phyloP scores from a whole-genome alignment of 2,797 vertebrate genomes.

The Sandelia bainsii region DNA sequence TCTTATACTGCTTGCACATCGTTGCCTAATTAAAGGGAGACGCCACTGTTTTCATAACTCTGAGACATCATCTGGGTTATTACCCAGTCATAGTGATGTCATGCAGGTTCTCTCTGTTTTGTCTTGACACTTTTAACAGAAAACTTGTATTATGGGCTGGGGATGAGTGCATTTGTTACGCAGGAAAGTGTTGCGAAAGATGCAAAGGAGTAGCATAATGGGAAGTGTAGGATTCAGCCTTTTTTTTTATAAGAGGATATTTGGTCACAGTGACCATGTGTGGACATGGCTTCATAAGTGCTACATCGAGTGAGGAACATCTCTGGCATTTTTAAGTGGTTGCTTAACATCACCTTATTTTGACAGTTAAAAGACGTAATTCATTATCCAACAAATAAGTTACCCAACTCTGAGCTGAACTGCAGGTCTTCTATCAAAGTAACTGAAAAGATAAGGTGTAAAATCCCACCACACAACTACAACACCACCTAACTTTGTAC shows the following conservation, averaged over 20 bases:
- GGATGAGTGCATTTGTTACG: neutral
- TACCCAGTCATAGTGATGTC: too few species aligned
- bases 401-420: neutral
- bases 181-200: neutral
- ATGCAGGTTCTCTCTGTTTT: neutral
- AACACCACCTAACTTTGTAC: neutral
- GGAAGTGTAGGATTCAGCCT: neutral
- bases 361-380: neutral
- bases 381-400: neutral
- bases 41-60: too few species aligned
- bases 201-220: neutral
- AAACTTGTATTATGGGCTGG: neutral
- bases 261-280: neutral
- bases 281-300: neutral
- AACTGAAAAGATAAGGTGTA: neutral
- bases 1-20: too few species aligned
- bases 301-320: constrained; percentile 21
- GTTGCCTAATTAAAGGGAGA: too few species aligned
- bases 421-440: neutral
- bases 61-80: too few species aligned
- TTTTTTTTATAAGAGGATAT: neutral
- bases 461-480: neutral
- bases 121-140: neutral
- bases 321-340: neutral
- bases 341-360: constrained; percentile 8